Percentiles rank a stretch among this genome's conserved stretches.
phyloP scores from a whole-genome alignment of 2,113 vertebrate genomes.

The Amblyopsis rosae region DNA sequence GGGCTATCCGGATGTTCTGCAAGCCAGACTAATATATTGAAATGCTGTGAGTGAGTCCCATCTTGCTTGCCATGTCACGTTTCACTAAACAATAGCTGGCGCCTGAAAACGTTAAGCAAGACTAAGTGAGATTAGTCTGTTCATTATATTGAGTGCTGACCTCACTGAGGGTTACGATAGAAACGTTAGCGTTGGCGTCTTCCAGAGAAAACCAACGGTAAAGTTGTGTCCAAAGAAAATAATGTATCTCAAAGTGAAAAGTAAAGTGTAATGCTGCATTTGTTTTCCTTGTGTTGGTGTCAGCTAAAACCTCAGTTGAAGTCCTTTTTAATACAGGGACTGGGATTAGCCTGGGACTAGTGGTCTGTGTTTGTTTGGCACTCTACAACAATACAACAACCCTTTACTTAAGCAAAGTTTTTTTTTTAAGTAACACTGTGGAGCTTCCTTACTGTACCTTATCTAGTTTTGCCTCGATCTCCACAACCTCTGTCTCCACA shows the following conservation, averaged over 20 bases:
- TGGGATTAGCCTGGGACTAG: not conserved
- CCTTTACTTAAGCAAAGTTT: not conserved
- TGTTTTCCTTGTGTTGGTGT: not conserved
- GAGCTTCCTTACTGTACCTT: conserved; percentile 82
- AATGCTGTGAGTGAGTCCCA: conserved; percentile 13
- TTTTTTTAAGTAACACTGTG: not conserved
- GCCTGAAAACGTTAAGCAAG: conserved; percentile 12
- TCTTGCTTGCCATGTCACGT: conserved; percentile 33
- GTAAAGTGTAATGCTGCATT: not conserved
- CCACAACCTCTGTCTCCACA: conserved; percentile 96
- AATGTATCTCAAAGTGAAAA: too few species aligned
- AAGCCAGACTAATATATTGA: conserved; percentile 15
- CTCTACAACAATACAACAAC: not conserved
- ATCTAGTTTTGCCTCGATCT: conserved; percentile 95
- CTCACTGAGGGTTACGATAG: not conserved
- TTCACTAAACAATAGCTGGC: conserved; percentile 22
- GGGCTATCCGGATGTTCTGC: conserved; percentile 28
- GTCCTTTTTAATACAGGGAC: conserved; percentile 3
- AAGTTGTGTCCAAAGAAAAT: not conserved
- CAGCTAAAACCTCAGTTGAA: not conserved
- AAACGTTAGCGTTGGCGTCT: not conserved
- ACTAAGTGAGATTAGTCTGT: conserved; percentile 1
- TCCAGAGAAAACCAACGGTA: not conserved
- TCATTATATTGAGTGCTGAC: conserved; percentile 6
- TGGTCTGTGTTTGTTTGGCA: not conserved